Evolutionary conservation across 2,797 vertebrate genomes (phyloP).

Genomic region (Phrynocephalus guinanensis): DNA sequence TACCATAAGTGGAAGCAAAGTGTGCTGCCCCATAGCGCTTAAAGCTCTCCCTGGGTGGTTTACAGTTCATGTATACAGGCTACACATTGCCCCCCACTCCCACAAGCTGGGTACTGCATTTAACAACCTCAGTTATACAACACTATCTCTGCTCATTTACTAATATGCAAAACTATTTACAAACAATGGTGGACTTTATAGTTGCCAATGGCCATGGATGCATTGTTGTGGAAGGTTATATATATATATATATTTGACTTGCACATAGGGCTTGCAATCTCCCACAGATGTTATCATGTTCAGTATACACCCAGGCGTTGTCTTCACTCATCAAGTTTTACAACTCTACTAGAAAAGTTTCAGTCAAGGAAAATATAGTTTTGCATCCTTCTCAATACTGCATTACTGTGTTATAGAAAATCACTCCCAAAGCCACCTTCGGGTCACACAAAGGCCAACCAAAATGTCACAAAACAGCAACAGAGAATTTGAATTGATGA

Average conservation of each 20-base stretch:
- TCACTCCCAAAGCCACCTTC: neutral
- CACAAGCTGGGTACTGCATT: no score
- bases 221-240: neutral
- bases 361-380: neutral
- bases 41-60: no score
- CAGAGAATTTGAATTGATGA: neutral
- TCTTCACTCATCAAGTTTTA: slow-evolving; percentile 4
- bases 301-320: neutral
- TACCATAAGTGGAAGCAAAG: no score
- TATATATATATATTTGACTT: neutral
- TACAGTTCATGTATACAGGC: no score
- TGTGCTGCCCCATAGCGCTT: no score
- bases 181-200: neutral
- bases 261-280: neutral
- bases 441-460: neutral
- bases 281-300: neutral
- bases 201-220: neutral
- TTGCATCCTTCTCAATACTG: neutral
- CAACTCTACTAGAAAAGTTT: neutral
- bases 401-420: neutral
- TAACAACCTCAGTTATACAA: no score
- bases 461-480: neutral
- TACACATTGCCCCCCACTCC: no score
- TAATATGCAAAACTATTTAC: neutral
- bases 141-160: neutral